Evolutionary conservation across 2,797 vertebrate species (phyloP), one percentile per base, ranked within the genome.

Genomic region (Pelochelys cantorii): DNA sequence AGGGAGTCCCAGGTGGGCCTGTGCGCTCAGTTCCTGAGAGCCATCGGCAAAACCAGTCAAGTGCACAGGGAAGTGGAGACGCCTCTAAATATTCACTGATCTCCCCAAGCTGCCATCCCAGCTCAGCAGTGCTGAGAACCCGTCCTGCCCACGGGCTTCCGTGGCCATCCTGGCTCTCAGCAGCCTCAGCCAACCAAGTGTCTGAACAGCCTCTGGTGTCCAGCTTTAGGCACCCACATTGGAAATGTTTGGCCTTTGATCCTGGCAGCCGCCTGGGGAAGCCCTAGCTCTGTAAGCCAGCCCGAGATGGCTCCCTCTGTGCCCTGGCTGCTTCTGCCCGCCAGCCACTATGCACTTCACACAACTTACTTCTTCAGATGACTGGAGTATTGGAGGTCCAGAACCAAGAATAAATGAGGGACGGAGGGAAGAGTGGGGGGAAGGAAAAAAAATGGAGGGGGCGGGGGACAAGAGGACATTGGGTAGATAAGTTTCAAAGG

Each of bases 31-130:
- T 12, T n/a, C 25, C 7, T 74, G n/a, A n/a, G 1, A 57, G 1
- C 1, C 0, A 11, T 93, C 29, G 17, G 89, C 68, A 54, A 62
- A 1, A 29, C 84, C 62, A 81, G 22, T 31, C n/a, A 75, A 62
- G 34, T 54, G 22, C 22, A 29, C 23, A 0, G 2, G 18, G 15
- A n/a, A 86, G 5, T 23, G 4, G 3, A 1, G 2, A 1, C 22
- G 88, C 86, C 60, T 91, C 34, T 57, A n/a, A 4, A 4, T 31
- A 22, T n/a, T 87, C 55, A 8, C 1, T 3, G 42, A 22, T 74
- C 37, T 59, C 83, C 1, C 0, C 37, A 54, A 34, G 12, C 74
- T 87, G 37, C 88, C 86, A 80, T 31, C 53, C n/a, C 2, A 25
- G 57, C 55, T 56, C 17, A 18, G 18, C 55, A 23, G 25, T 27